These are phyloP conservation scores for Keiferia lycopersicella DNA, from an alignment of 2,888 invertebrate species.

Conservation along the genomic window DNA sequence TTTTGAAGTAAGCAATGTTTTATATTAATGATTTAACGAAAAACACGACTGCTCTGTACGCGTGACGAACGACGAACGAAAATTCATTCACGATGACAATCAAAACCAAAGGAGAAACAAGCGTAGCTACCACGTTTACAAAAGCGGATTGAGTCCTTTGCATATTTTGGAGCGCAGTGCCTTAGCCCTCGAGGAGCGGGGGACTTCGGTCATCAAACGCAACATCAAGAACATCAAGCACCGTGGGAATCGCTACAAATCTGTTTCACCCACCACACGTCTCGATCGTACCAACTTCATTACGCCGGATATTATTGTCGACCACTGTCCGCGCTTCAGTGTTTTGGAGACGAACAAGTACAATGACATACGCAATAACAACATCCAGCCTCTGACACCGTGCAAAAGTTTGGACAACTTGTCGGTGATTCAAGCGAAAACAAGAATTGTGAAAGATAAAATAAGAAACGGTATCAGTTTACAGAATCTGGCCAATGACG, in stretches of 20 bases:
- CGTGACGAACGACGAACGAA: too few relatives aligned
- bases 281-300: conserved; percentile 49
- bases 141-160: conserved; percentile 66
- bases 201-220: conserved; percentile 68
- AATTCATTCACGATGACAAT: conserved; percentile 74
- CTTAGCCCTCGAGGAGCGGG: conserved; percentile 65
- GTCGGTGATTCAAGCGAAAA: conserved; percentile 55
- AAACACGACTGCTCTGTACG: too few relatives aligned
- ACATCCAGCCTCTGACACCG: conserved; percentile 57
- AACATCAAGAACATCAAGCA: conserved; percentile 72
- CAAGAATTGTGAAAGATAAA: conserved; percentile 48
- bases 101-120: conserved; percentile 75
- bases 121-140: conserved; percentile 76
- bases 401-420: conserved; percentile 78
- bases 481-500: conserved; percentile 67
- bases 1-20: too few relatives aligned
- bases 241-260: conserved; percentile 58
- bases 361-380: conserved; percentile 68
- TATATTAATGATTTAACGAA: too few relatives aligned
- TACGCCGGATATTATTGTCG: conserved; percentile 64
- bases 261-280: conserved; percentile 43
- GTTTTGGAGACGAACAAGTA: conserved; percentile 66
- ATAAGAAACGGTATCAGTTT: conserved; percentile 66
- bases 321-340: conserved; percentile 66
- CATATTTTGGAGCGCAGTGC: conserved; percentile 59